A percentile compares a stretch with the other conserved stretches of the same genome.
Conservation (phyloP, 2,888 invertebrate genomes). For the Antitype chi region DNA sequence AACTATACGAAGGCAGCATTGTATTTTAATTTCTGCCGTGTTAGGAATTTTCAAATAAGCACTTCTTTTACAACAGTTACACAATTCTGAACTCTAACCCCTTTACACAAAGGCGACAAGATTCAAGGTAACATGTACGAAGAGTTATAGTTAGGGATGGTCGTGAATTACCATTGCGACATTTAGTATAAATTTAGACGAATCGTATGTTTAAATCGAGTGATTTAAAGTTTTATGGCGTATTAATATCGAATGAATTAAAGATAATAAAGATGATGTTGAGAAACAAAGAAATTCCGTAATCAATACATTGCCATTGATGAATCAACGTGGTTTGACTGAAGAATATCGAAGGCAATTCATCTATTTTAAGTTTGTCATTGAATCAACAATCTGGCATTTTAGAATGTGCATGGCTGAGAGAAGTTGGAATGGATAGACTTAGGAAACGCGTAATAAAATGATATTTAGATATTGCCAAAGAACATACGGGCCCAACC, state of each 20-base stretch:
- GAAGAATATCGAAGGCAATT: not conserved
- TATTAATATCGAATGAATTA: constrained; percentile 64
- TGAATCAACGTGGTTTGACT: constrained; percentile 15
- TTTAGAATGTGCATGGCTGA: not conserved
- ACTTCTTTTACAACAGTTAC: constrained; percentile 62
- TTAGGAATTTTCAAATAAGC: constrained; percentile 82
- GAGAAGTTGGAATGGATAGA: not conserved
- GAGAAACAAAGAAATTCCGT: constrained; percentile 9
- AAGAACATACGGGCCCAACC: not conserved
- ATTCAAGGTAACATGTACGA: constrained; percentile 46
- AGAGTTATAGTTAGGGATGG: constrained; percentile 62
- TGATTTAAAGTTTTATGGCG: constrained; percentile 65
- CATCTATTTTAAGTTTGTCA: not conserved
- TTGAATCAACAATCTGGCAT: not conserved
- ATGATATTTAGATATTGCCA: not conserved
- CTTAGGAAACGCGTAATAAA: not conserved
- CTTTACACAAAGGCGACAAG: constrained; percentile 51
- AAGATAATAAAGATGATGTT: constrained; percentile 51
- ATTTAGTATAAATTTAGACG: constrained; percentile 74
- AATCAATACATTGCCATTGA: constrained; percentile 18
- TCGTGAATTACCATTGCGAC: constrained; percentile 68
- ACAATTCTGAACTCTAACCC: constrained; percentile 60
- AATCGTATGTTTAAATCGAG: constrained; percentile 65
- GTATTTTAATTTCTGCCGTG: constrained; percentile 87
- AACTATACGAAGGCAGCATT: constrained; percentile 82